These are phyloP conservation scores for Diadumene lineata DNA, from an alignment of 92 coral and sea anemone genomes.

Conservation along the genomic window DNA sequence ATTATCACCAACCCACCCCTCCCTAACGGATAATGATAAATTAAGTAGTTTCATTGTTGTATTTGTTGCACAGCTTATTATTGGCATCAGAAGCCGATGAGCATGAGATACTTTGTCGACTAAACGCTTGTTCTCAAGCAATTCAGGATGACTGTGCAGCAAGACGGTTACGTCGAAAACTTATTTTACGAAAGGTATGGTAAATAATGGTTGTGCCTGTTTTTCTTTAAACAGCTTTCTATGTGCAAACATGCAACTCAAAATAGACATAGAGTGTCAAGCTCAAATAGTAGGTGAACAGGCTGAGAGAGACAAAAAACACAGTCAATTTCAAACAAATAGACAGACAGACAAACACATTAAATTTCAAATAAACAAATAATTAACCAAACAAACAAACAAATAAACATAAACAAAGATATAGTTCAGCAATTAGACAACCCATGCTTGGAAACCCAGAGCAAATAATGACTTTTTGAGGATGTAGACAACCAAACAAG, in stretches of 20 bases:
- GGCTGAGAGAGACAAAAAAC: background rate
- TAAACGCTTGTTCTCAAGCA: constrained; percentile 67
- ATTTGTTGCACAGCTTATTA: background rate
- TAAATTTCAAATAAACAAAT: too few relatives aligned
- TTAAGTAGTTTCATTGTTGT: background rate
- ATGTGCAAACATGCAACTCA: background rate
- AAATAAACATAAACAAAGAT: background rate
- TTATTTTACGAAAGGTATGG: constrained; percentile 72
- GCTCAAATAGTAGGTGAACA: background rate
- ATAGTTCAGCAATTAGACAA: background rate
- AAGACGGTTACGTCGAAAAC: constrained; percentile 78
- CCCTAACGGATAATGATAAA: too few relatives aligned
- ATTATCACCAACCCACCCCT: too few relatives aligned
- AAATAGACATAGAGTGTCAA: too few relatives aligned
- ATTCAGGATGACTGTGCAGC: constrained; percentile 62
- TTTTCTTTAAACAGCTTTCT: too few relatives aligned
- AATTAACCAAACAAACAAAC: background rate
- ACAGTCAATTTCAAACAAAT: background rate
- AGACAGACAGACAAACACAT: background rate
- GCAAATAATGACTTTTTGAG: too few relatives aligned
- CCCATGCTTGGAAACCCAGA: background rate
- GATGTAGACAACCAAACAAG: background rate
- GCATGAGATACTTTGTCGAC: constrained; percentile 67
- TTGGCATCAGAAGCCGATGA: constrained; percentile 75
- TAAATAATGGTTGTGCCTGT: too few relatives aligned